Percentiles rank a stretch among this genome's conserved stretches.
phyloP scores from a whole-genome alignment of 2,888 invertebrate species.

The Brenthis ino region DNA sequence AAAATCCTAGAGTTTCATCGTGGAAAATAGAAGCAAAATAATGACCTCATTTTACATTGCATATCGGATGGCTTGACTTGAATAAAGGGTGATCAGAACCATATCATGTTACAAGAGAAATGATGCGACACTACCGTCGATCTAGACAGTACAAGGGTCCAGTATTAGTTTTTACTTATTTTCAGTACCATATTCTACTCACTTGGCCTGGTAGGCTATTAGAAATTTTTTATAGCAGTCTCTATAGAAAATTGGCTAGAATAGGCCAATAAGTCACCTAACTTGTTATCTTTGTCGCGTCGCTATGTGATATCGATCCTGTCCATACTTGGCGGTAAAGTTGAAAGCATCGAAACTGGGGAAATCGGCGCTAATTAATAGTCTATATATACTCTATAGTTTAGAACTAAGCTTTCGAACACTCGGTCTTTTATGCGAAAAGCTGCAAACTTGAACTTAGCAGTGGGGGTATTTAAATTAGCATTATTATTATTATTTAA shows the following conservation, averaged over 20 bases:
- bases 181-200: neutral
- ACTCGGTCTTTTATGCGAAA: constrained; percentile 9
- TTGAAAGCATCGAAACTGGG: constrained; percentile 21
- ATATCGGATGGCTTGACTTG: constrained; percentile 31
- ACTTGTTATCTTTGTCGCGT: constrained; percentile 27
- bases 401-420: constrained; percentile 23
- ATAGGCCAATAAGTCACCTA: constrained; percentile 28
- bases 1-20: constrained; percentile 32
- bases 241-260: neutral
- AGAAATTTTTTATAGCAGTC: too few species aligned
- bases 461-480: neutral
- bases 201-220: neutral
- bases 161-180: neutral
- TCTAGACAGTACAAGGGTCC: neutral
- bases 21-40: constrained; percentile 33
- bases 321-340: constrained; percentile 20
- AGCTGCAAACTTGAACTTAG: constrained; percentile 1
- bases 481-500: neutral
- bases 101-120: constrained; percentile 21
- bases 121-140: constrained; percentile 15
- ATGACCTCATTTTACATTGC: constrained; percentile 28
- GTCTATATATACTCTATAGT: constrained; percentile 12
- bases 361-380: constrained; percentile 32
- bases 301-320: constrained; percentile 34
- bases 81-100: constrained; percentile 32